Evolutionary conservation across 1,140 invertebrate genomes (phyloP).

Genomic region (Bombus soroeensis): DNA sequence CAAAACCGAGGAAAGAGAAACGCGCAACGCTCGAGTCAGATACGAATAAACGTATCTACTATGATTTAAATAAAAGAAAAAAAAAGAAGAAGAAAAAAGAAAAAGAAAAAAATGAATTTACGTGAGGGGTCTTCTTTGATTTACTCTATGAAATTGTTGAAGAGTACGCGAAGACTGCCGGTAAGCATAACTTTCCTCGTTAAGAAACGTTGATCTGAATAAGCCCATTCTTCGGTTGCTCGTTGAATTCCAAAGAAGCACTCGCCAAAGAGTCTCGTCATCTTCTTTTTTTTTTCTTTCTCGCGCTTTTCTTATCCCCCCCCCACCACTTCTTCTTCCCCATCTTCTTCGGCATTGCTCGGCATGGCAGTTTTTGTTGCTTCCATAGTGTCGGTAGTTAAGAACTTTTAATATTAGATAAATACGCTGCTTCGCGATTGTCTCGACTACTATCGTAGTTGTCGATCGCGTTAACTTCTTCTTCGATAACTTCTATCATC

Average conservation of each 20-base stretch:
- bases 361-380: constrained; percentile 21
- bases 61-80: neutral
- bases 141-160: constrained; percentile 67
- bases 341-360: constrained; percentile 30
- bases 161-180: constrained; percentile 68
- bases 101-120: constrained; percentile 60
- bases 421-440: constrained; percentile 61
- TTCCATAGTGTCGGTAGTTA: constrained; percentile 58
- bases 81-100: neutral
- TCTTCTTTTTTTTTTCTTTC: neutral
- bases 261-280: constrained; percentile 56
- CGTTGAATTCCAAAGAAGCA: constrained; percentile 64
- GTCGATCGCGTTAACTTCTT: neutral
- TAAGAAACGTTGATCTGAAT: constrained; percentile 78
- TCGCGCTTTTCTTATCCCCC: constrained; percentile 9
- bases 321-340: constrained; percentile 12
- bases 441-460: constrained; percentile 37
- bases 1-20: neutral
- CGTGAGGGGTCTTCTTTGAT: constrained; percentile 64
- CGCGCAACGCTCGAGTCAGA: neutral
- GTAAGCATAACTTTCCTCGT: constrained; percentile 79
- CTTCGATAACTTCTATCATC: neutral
- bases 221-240: constrained; percentile 66
- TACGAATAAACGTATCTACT: neutral
- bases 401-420: constrained; percentile 72